A percentile compares a stretch with the other conserved stretches of the same genome.
phyloP scores from a whole-genome alignment of 2,888 invertebrate genomes.

The Diarsia dahlii region DNA sequence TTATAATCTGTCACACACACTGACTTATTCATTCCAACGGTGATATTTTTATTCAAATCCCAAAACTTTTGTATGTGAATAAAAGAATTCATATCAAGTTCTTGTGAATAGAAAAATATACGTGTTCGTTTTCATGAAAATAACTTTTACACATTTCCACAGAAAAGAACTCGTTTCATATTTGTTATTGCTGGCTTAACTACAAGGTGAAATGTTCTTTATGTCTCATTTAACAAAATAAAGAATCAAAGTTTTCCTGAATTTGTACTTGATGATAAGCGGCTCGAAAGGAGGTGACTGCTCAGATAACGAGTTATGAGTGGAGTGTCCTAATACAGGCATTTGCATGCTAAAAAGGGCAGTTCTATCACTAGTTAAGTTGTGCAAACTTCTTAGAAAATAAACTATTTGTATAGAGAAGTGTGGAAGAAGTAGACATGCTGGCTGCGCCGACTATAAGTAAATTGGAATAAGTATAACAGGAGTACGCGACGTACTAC shows the following conservation, averaged over 20 bases:
- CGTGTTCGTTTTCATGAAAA: constrained; percentile 45
- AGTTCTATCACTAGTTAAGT: too few relatives aligned
- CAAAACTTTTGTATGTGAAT: constrained; percentile 46
- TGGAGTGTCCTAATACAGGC: too few relatives aligned
- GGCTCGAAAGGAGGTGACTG: background rate
- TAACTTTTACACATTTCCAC: constrained; percentile 36
- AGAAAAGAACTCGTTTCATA: constrained; percentile 14
- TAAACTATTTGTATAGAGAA: background rate
- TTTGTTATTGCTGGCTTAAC: constrained; percentile 18
- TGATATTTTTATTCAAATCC: constrained; percentile 40
- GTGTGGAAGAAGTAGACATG: background rate
- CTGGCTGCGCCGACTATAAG: background rate
- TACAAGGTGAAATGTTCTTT: constrained; percentile 1
- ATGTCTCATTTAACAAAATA: constrained; percentile 17
- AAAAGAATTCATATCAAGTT: constrained; percentile 49
- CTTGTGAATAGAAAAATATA: constrained; percentile 49
- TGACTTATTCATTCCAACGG: constrained; percentile 28
- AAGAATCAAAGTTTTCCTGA: background rate
- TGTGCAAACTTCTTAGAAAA: too few relatives aligned
- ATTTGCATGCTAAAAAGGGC: too few relatives aligned
- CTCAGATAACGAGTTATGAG: background rate
- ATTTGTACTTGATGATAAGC: background rate
- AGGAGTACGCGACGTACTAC: background rate
- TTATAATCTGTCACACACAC: constrained; percentile 30
- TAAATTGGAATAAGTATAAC: background rate